Conservation (phyloP, 1,140 invertebrate species). For the Lepidotrigona ventralis region DNA sequence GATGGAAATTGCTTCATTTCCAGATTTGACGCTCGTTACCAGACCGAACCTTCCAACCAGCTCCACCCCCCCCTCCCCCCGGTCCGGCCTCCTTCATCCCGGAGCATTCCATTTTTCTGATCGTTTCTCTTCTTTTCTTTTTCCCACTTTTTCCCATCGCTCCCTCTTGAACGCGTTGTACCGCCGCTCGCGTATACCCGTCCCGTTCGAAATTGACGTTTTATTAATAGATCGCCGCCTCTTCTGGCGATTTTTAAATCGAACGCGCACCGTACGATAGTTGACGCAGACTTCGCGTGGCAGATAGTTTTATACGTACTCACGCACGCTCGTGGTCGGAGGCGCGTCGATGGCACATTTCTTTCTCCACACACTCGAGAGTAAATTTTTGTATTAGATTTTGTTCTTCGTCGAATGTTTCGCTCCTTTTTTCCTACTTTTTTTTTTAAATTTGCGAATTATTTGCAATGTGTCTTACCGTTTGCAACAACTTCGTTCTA, state of each 20-base stretch:
- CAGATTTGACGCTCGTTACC: constrained; percentile 27
- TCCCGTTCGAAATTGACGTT: neutral
- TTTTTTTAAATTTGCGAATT: no score
- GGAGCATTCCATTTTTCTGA: neutral
- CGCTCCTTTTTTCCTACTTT: no score
- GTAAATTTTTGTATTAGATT: no score
- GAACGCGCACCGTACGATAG: neutral
- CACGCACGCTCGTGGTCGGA: no score
- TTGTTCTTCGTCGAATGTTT: no score
- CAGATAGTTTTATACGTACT: no score
- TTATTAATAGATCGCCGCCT: neutral
- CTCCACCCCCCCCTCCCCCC: rapidly evolving
- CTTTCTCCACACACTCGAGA: no score
- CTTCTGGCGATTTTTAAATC: neutral
- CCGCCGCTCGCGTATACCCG: neutral
- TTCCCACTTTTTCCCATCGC: neutral
- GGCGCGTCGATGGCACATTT: no score
- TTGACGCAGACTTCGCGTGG: no score
- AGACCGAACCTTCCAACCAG: neutral
- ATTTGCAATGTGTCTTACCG: no score
- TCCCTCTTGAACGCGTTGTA: neutral
- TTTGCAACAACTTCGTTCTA: no score
- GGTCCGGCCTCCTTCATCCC: no score
- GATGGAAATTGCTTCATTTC: constrained; percentile 26
- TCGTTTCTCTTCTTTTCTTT: neutral